These are phyloP conservation scores for Drosophila helvetica DNA, from an alignment of 2,888 invertebrate species.

Conservation along the genomic window DNA sequence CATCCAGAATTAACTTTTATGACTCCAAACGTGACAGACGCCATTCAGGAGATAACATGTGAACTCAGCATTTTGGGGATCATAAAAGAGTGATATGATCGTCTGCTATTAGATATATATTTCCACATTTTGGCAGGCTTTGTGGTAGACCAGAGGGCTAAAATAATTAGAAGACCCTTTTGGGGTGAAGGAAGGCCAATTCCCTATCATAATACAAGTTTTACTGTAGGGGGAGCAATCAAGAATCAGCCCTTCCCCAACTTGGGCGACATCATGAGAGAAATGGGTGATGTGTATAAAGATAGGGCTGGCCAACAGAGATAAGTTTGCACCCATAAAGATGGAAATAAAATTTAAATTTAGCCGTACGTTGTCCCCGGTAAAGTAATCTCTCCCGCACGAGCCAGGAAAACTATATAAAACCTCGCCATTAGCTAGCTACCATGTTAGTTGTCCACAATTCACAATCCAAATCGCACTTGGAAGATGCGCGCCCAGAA, in stretches of 20 bases:
- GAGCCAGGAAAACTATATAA: slow-evolving; percentile 24
- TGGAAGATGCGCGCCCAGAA: slow-evolving; percentile 16
- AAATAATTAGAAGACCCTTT: neutral
- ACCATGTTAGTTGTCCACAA: neutral
- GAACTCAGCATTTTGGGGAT: slow-evolving; percentile 23
- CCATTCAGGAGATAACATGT: slow-evolving; percentile 21
- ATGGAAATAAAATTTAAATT: slow-evolving; percentile 18
- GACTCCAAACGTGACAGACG: slow-evolving; percentile 36
- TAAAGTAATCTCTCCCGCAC: neutral
- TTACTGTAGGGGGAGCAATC: no score
- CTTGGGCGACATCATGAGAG: slow-evolving; percentile 8
- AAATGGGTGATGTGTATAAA: neutral
- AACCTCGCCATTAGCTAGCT: neutral
- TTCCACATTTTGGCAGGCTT: neutral
- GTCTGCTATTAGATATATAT: no score
- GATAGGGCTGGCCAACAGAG: slow-evolving; percentile 16
- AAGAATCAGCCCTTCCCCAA: neutral
- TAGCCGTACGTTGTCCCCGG: slow-evolving; percentile 11
- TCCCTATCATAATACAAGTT: neutral
- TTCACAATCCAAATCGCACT: neutral
- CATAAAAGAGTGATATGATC: slow-evolving; percentile 11
- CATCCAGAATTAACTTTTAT: neutral
- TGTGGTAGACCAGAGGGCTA: neutral
- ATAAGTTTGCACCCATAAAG: slow-evolving; percentile 29
- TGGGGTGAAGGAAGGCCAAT: neutral